These are phyloP conservation scores for Plodia interpunctella DNA, from an alignment of 1,140 invertebrate species.

Conservation along the genomic window DNA sequence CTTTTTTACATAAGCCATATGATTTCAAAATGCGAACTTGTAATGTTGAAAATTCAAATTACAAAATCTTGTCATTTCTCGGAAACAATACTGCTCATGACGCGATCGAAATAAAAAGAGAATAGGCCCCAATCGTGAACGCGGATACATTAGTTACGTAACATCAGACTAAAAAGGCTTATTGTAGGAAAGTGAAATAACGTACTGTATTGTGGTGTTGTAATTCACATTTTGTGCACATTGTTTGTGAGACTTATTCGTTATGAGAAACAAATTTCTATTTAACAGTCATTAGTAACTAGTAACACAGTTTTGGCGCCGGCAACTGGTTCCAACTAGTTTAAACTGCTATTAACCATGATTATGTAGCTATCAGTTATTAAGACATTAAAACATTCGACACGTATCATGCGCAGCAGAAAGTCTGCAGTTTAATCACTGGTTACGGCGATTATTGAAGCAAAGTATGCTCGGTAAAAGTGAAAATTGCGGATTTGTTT, in stretches of 20 bases:
- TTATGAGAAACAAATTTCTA: too few relatives aligned
- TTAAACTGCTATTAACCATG: background rate
- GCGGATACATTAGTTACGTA: too few relatives aligned
- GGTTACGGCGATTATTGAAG: slow-evolving; percentile 49
- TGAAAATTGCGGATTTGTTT: slow-evolving; percentile 38
- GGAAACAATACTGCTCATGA: too few relatives aligned
- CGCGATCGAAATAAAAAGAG: too few relatives aligned
- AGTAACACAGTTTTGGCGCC: background rate
- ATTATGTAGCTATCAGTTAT: background rate
- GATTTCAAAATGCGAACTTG: too few relatives aligned
- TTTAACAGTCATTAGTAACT: background rate
- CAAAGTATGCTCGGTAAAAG: slow-evolving; percentile 47
- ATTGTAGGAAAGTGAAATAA: slow-evolving; percentile 21
- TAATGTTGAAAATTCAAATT: too few relatives aligned
- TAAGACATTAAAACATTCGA: slow-evolving; percentile 6
- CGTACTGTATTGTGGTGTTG: slow-evolving; percentile 7
- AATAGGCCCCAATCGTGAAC: too few relatives aligned
- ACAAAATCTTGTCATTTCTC: too few relatives aligned
- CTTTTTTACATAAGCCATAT: too few relatives aligned
- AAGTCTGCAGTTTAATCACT: slow-evolving; percentile 35
- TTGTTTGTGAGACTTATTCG: too few relatives aligned
- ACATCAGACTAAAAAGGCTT: slow-evolving; percentile 16
- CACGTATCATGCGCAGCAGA: slow-evolving; percentile 5
- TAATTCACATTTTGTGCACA: too few relatives aligned
- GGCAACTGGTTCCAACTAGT: background rate